Percentiles rank a stretch among this genome's conserved stretches.
Conservation (phyloP, 2,888 invertebrate species). For the Dicroscelio sp. region DNA sequence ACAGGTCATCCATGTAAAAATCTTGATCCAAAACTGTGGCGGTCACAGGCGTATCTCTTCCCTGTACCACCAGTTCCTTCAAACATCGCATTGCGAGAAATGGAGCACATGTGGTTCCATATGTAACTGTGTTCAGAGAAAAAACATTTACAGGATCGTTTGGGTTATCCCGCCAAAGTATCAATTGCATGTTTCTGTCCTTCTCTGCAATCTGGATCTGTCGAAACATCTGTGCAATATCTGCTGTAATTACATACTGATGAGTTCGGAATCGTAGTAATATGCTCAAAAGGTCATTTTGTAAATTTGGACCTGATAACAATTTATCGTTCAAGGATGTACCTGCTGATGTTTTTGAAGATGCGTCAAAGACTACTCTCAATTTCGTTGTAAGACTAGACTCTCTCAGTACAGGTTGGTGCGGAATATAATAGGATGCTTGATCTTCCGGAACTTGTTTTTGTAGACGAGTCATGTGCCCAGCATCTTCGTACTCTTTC, state of each 20-base stretch:
- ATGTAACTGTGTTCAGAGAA: too few relatives aligned
- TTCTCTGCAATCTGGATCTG: neutral
- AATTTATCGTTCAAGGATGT: slow-evolving; percentile 41
- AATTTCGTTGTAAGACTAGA: slow-evolving; percentile 3
- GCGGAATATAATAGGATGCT: slow-evolving; percentile 22
- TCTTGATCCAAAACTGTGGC: neutral
- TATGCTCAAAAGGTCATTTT: slow-evolving; percentile 17
- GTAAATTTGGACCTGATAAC: slow-evolving; percentile 19
- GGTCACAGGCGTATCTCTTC: neutral
- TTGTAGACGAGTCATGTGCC: slow-evolving; percentile 55
- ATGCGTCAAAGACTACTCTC: slow-evolving; percentile 20
- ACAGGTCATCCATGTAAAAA: neutral
- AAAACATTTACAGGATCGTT: slow-evolving; percentile 5
- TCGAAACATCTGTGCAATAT: slow-evolving; percentile 55
- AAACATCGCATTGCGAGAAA: slow-evolving; percentile 64
- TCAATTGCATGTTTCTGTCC: slow-evolving; percentile 33
- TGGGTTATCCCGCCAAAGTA: neutral
- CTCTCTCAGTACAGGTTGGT: slow-evolving; percentile 26
- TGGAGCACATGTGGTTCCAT: slow-evolving; percentile 64
- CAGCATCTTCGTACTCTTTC: slow-evolving; percentile 62
- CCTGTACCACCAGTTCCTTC: slow-evolving; percentile 35
- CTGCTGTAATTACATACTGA: slow-evolving; percentile 64
- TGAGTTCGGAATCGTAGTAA: slow-evolving; percentile 23
- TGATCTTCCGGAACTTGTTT: neutral
- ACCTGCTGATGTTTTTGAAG: neutral